A percentile compares a stretch with the other conserved stretches of the same genome.
Conservation (phyloP, 2,113 vertebrate genomes). For the Ranitomeya imitator region DNA sequence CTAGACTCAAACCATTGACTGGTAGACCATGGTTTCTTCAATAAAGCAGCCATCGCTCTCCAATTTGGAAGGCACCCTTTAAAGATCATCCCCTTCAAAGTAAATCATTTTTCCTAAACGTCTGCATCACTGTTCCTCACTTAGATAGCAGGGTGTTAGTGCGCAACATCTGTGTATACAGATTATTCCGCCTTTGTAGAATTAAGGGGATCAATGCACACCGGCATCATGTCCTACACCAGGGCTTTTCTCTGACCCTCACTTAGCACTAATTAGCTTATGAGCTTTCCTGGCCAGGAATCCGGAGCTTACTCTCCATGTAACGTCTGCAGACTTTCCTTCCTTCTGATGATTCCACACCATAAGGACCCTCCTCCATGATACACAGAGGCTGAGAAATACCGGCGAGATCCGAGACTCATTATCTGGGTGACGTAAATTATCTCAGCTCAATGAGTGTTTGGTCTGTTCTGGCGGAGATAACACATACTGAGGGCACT, state of each 20-base stretch:
- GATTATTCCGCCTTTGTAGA: neutral
- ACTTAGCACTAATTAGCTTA: slow-evolving; percentile 11
- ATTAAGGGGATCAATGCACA: neutral
- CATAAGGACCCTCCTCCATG: neutral
- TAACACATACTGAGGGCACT: slow-evolving; percentile 53
- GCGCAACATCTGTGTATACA: too few species aligned
- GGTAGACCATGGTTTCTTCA: too few species aligned
- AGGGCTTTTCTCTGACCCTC: neutral
- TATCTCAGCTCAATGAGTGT: slow-evolving; percentile 9
- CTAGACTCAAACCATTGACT: too few species aligned
- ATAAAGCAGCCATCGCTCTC: too few species aligned
- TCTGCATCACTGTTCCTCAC: too few species aligned
- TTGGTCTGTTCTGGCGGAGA: slow-evolving; percentile 38
- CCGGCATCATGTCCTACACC: neutral
- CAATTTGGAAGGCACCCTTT: too few species aligned
- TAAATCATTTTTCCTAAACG: too few species aligned
- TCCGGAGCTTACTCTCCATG: slow-evolving; percentile 3
- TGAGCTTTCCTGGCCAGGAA: slow-evolving; percentile 11
- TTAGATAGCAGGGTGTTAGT: too few species aligned
- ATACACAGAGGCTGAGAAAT: slow-evolving; percentile 12
- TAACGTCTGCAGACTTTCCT: neutral
- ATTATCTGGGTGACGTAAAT: slow-evolving; percentile 43
- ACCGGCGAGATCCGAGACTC: slow-evolving; percentile 26
- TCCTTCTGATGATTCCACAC: neutral
- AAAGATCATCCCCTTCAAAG: too few species aligned